These are phyloP conservation scores for Aelia acuminata DNA, from an alignment of 2,888 invertebrate genomes.

Conservation along the genomic window DNA sequence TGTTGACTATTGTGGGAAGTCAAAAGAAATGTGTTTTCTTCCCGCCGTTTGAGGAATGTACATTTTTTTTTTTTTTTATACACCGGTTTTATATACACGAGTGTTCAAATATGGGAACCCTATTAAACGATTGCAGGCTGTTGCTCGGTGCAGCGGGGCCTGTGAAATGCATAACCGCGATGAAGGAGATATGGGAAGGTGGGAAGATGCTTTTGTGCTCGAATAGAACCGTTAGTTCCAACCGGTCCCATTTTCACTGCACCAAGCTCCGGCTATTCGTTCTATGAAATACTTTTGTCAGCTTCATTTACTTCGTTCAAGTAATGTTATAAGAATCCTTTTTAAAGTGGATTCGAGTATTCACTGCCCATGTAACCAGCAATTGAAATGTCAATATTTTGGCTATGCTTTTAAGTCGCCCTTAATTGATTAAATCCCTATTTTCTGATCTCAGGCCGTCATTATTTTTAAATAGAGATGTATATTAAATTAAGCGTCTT, in stretches of 20 bases:
- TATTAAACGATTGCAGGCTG: not conserved
- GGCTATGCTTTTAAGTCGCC: too few relatives aligned
- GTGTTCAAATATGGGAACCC: not conserved
- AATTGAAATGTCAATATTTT: too few relatives aligned
- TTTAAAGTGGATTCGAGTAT: too few relatives aligned
- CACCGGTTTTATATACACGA: not conserved
- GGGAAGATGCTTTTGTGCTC: conserved; percentile 36
- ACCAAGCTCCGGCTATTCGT: conserved; percentile 7
- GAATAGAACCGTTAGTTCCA: not conserved
- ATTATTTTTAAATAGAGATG: too few relatives aligned
- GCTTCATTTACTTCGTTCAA: not conserved
- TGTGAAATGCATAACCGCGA: conserved; percentile 9
- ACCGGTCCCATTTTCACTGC: conserved; percentile 41
- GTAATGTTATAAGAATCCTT: too few relatives aligned
- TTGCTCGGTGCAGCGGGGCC: not conserved
- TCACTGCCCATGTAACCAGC: too few relatives aligned
- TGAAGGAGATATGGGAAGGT: conserved; percentile 18
- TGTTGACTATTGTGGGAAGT: too few relatives aligned
- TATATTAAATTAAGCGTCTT: too few relatives aligned
- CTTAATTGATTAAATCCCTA: too few relatives aligned
- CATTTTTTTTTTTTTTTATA: not conserved
- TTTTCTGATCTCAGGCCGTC: too few relatives aligned
- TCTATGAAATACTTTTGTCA: not conserved
- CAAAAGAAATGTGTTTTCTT: too few relatives aligned
- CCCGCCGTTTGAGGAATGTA: too few relatives aligned